Conservation (phyloP, 1,140 invertebrate genomes). For the Ooceraea biroi region DNA sequence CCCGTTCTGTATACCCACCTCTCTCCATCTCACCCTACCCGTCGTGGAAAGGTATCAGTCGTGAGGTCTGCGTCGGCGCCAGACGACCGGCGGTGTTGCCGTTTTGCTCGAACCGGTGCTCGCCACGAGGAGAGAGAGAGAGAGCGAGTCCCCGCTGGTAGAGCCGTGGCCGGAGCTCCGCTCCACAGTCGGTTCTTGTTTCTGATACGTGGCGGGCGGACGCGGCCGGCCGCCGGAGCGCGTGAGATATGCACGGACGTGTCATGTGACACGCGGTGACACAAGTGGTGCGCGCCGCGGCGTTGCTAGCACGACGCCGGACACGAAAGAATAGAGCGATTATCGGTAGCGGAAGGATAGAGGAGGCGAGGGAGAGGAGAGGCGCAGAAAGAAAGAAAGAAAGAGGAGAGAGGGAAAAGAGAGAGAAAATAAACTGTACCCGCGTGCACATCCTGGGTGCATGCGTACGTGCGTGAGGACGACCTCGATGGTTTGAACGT, state of each 20-base stretch:
- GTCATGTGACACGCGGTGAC: constrained; percentile 80
- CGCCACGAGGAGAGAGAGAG: constrained; percentile 76
- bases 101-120: constrained; percentile 21
- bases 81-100: constrained; percentile 59
- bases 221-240: constrained; percentile 47
- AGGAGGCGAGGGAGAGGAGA: not conserved
- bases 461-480: constrained; percentile 25
- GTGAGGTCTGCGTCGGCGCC: constrained; percentile 67
- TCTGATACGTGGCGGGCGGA: constrained; percentile 71
- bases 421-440: constrained; percentile 20
- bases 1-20: not conserved
- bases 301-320: constrained; percentile 46
- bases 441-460: not conserved
- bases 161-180: constrained; percentile 53
- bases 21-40: not conserved
- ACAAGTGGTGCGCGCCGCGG: constrained; percentile 61
- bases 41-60: constrained; percentile 62
- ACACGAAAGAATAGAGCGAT: not conserved
- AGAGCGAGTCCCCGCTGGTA: constrained; percentile 45
- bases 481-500: constrained; percentile 23
- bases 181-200: constrained; percentile 80
- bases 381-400: not conserved
- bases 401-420: not conserved
- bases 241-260: constrained; percentile 69
- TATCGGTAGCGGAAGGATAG: not conserved